A percentile compares a stretch with the other conserved stretches of the same genome.
Evolutionary conservation across 37 sponge, comb jelly and placozoan genomes (phyloP).

Genomic region (Agelas oroides): DNA sequence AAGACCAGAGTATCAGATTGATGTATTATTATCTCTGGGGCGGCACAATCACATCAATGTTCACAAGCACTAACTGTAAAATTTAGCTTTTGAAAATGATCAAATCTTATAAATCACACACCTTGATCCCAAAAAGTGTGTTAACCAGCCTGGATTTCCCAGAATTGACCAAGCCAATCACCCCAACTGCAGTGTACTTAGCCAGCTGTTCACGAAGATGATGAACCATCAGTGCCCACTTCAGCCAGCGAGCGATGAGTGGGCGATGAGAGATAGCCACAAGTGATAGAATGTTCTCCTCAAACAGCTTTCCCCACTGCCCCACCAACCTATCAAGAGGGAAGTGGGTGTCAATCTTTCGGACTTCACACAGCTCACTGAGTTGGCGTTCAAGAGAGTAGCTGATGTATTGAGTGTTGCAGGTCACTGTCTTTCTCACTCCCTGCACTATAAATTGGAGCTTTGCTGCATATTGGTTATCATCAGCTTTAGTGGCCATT

Average conservation of each 20-base stretch:
- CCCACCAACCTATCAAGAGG: not conserved
- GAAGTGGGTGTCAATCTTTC: not conserved
- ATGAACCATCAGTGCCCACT: constrained; percentile 50
- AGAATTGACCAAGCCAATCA: constrained; percentile 54
- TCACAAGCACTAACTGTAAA: not conserved
- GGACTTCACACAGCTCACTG: constrained; percentile 41
- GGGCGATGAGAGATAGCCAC: constrained; percentile 26
- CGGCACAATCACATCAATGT: not conserved
- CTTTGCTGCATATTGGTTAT: constrained; percentile 39
- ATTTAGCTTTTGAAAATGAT: not conserved
- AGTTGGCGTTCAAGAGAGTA: constrained; percentile 67
- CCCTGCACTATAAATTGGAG: constrained; percentile 55
- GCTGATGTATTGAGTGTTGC: constrained; percentile 58
- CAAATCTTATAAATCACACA: not conserved
- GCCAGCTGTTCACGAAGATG: constrained; percentile 61
- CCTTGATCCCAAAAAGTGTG: constrained; percentile 48
- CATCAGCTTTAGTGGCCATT: not conserved
- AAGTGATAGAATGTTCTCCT: constrained; percentile 37
- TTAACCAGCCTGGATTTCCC: constrained; percentile 62
- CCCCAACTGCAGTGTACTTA: constrained; percentile 54
- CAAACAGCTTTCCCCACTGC: constrained; percentile 43
- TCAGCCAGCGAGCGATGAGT: constrained; percentile 68
- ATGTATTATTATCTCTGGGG: too few relatives aligned
- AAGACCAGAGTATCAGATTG: too few relatives aligned
- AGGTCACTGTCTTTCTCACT: constrained; percentile 36